Percentiles rank a stretch among this genome's conserved stretches.
phyloP scores from a whole-genome alignment of 2,888 invertebrate genomes.

The Fragum sueziense region DNA sequence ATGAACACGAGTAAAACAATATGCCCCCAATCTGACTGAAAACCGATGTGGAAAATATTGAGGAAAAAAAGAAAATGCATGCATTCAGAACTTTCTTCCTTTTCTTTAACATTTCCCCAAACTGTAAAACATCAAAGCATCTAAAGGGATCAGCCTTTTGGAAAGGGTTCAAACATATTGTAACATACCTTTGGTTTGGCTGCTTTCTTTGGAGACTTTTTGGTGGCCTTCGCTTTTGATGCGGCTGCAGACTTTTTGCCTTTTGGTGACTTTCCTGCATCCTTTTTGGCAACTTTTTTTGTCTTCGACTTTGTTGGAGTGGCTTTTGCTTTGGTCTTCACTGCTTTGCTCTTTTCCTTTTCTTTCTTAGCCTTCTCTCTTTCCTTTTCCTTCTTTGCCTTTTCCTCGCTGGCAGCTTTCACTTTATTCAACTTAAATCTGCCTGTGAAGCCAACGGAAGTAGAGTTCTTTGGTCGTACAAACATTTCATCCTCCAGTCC shows the following conservation, averaged over 20 bases:
- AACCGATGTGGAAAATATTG: too few species aligned
- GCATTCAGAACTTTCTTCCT: too few species aligned
- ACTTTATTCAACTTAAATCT: constrained; percentile 60
- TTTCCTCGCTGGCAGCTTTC: constrained; percentile 41
- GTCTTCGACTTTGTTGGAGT: constrained; percentile 17
- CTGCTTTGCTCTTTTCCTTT: constrained; percentile 36
- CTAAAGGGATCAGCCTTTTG: too few species aligned
- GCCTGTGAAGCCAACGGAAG: constrained; percentile 60
- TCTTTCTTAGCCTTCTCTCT: constrained; percentile 40
- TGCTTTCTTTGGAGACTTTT: constrained; percentile 32
- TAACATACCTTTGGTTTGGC: constrained; percentile 37
- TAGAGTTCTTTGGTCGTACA: constrained; percentile 64
- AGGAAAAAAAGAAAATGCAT: too few species aligned
- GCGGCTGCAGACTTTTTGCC: constrained; percentile 10
- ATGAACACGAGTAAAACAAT: too few species aligned
- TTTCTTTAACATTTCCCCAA: too few species aligned
- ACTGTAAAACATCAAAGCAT: too few species aligned
- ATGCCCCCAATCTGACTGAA: too few species aligned
- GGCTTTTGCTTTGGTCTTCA: constrained; percentile 39
- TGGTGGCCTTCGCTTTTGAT: constrained; percentile 3
- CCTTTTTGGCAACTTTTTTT: background rate
- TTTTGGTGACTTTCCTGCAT: constrained; percentile 28
- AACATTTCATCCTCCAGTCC: constrained; percentile 63
- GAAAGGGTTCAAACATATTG: background rate
- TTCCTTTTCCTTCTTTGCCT: constrained; percentile 47